Conservation (phyloP, 2,797 vertebrate genomes). For the Odontamblyopus rebecca region DNA sequence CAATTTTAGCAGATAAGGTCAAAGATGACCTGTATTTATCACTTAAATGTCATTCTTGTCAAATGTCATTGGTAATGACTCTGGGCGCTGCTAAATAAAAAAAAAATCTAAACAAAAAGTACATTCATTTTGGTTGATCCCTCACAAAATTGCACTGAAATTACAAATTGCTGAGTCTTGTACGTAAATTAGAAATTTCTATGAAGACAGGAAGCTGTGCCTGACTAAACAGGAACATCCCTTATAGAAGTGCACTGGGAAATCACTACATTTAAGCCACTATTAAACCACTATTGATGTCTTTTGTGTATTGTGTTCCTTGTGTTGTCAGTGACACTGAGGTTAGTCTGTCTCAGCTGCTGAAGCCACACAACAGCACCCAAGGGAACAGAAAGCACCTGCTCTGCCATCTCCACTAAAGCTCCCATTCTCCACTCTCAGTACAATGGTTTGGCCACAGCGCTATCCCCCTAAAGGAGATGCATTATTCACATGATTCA, state of each 20-base stretch:
- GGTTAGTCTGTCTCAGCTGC: constrained; percentile 20
- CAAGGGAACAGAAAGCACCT: constrained; percentile 14
- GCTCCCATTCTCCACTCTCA: constrained; percentile 5
- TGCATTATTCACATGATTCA: neutral
- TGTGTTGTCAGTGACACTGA: constrained; percentile 17
- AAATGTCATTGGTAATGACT: too few relatives aligned
- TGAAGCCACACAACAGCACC: constrained; percentile 3
- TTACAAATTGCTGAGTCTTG: neutral
- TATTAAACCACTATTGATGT: neutral
- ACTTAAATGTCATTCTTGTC: too few relatives aligned
- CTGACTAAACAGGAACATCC: neutral
- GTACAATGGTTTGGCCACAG: constrained; percentile 12
- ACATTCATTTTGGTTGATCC: neutral
- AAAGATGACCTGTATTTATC: too few relatives aligned
- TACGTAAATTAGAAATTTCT: neutral
- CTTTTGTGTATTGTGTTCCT: constrained; percentile 8
- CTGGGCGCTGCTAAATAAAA: too few relatives aligned
- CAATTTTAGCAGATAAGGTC: too few relatives aligned
- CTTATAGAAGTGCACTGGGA: neutral
- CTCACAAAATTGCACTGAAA: neutral
- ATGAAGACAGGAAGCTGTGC: neutral
- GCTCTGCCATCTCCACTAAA: constrained; percentile 16
- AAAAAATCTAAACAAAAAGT: neutral
- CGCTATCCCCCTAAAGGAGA: neutral
- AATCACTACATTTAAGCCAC: neutral